These are phyloP conservation scores for Elegia similella DNA, from an alignment of 2,888 invertebrate genomes.

Conservation along the genomic window DNA sequence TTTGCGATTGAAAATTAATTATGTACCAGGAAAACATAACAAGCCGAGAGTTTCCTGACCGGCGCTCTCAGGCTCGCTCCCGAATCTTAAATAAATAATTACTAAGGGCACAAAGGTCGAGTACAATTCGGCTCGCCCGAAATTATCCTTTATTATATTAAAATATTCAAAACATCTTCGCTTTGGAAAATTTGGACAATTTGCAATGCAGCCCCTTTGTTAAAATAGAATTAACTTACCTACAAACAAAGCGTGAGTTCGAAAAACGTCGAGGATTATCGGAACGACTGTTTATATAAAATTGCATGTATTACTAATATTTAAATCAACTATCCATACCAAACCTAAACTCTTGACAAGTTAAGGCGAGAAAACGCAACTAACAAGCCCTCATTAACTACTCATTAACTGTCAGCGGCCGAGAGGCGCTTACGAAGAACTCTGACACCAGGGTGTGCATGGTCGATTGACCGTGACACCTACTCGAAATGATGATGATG, in stretches of 20 bases:
- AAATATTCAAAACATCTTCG: slow-evolving; percentile 31
- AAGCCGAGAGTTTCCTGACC: background rate
- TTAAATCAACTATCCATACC: too few relatives aligned
- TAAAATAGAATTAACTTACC: background rate
- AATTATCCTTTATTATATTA: slow-evolving; percentile 21
- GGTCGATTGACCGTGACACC: too few relatives aligned
- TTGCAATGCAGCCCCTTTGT: background rate
- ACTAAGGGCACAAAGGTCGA: slow-evolving; percentile 33
- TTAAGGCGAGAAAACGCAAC: too few relatives aligned
- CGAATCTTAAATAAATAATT: slow-evolving; percentile 53
- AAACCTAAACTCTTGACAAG: too few relatives aligned
- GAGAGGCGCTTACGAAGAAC: too few relatives aligned
- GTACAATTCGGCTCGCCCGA: slow-evolving; percentile 30
- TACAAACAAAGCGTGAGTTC: background rate
- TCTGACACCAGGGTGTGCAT: too few relatives aligned
- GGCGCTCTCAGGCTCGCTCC: background rate
- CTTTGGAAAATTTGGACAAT: slow-evolving; percentile 20
- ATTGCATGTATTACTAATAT: too few relatives aligned
- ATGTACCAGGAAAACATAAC: background rate
- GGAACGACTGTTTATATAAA: too few relatives aligned
- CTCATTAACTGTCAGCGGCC: too few relatives aligned
- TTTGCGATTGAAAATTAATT: background rate
- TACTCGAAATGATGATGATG: too few relatives aligned
- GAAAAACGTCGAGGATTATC: too few relatives aligned
- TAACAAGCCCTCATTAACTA: too few relatives aligned